Percentiles rank a stretch among this genome's conserved stretches.
Conservation (phyloP, 2,797 vertebrate genomes). For the Catamblyrhynchus diadema region DNA sequence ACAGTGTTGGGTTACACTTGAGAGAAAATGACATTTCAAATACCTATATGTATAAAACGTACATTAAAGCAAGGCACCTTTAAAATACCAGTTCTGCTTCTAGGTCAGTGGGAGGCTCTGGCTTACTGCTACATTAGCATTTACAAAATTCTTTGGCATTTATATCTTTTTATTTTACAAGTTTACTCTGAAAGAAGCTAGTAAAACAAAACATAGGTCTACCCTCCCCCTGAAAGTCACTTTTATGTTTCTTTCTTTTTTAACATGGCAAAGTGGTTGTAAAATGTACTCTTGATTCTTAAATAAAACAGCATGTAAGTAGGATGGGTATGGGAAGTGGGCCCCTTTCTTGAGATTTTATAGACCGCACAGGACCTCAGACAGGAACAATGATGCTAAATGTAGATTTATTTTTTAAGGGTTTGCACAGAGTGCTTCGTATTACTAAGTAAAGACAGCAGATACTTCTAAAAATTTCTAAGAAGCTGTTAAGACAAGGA, state of each 20-base stretch:
- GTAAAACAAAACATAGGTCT: constrained; percentile 52
- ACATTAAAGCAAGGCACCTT: background rate
- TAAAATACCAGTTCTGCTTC: constrained; percentile 26
- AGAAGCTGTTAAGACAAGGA: background rate
- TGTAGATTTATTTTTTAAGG: background rate
- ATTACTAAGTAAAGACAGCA: background rate
- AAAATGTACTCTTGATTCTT: constrained; percentile 67
- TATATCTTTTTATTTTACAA: constrained; percentile 64
- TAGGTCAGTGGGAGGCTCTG: constrained; percentile 29
- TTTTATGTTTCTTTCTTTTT: constrained; percentile 66
- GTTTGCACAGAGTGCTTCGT: background rate
- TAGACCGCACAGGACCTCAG: constrained; percentile 67
- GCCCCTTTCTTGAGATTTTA: constrained; percentile 68
- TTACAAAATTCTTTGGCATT: constrained; percentile 60
- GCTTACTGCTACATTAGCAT: constrained; percentile 28
- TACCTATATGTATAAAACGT: background rate
- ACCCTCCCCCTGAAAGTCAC: constrained; percentile 51
- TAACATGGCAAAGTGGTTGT: constrained; percentile 64
- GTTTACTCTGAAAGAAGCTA: constrained; percentile 64
- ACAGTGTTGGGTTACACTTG: background rate
- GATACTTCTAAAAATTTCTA: constrained; percentile 38
- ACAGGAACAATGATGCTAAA: constrained; percentile 40
- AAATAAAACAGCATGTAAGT: constrained; percentile 71
- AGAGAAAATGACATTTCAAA: background rate
- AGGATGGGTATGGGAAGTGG: constrained; percentile 60